These are phyloP conservation scores for Altica lythri DNA, from an alignment of 2,888 invertebrate genomes.

Conservation along the genomic window DNA sequence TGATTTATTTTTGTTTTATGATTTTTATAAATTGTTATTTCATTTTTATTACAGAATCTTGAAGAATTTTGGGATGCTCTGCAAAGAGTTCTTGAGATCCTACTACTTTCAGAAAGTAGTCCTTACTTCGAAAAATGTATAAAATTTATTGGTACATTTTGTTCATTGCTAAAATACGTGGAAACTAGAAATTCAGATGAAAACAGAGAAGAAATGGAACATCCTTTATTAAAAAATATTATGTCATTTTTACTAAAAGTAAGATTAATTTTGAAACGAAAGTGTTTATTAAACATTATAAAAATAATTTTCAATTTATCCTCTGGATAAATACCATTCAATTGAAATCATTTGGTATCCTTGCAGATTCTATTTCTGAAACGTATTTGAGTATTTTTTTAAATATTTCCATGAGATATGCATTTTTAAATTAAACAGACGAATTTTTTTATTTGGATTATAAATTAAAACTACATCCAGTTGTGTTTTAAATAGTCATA, in stretches of 20 bases:
- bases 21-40: no score
- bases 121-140: slow-evolving; percentile 20
- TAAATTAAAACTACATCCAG: no score
- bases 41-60: no score
- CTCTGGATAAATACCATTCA: no score
- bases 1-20: no score
- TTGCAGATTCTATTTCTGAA: background rate
- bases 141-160: slow-evolving; percentile 33
- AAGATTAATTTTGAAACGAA: slow-evolving; percentile 41
- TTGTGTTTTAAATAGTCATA: no score
- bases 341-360: background rate
- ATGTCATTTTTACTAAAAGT: slow-evolving; percentile 68
- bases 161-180: slow-evolving; percentile 26
- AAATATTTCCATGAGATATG: background rate
- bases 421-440: no score
- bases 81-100: slow-evolving; percentile 18
- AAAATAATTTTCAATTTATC: no score
- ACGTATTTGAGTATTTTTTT: background rate
- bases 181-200: slow-evolving; percentile 34
- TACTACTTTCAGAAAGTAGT: slow-evolving; percentile 20
- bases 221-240: slow-evolving; percentile 62
- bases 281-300: no score
- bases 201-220: slow-evolving; percentile 47
- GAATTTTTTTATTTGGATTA: no score
- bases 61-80: slow-evolving; percentile 23